Evolutionary conservation across 2,113 vertebrate genomes (phyloP).

Genomic region (Tetrax tetrax): DNA sequence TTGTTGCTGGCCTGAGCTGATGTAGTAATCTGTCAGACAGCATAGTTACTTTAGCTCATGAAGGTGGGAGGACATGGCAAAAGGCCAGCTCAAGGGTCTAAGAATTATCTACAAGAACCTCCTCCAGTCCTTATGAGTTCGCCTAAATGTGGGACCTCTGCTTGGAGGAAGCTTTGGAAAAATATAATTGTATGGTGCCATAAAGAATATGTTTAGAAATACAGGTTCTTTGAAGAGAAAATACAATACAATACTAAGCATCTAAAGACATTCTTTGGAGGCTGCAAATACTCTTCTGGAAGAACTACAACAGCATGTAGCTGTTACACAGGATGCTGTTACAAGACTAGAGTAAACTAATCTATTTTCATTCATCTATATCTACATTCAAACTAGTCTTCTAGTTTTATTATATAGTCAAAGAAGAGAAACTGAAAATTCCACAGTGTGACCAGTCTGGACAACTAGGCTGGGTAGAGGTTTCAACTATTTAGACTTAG

Average conservation of each 20-base stretch:
- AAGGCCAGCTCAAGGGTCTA: neutral
- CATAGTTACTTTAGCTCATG: neutral
- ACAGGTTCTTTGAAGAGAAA: neutral
- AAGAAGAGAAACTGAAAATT: neutral
- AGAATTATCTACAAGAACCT: neutral
- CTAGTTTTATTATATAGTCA: neutral
- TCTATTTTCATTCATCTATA: neutral
- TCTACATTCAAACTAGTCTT: neutral
- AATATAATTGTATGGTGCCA: neutral
- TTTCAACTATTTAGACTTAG: neutral
- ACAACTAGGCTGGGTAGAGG: neutral
- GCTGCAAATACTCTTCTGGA: neutral
- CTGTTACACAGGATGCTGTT: neutral
- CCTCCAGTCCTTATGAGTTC: neutral
- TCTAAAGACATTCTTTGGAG: neutral
- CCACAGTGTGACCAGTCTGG: neutral
- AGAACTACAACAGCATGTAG: neutral
- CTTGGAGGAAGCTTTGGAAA: neutral
- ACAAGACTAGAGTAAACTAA: neutral
- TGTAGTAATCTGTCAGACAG: neutral
- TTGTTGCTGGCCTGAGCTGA: neutral
- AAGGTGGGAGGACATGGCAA: neutral
- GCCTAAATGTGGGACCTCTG: neutral
- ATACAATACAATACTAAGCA: neutral
- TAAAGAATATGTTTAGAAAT: neutral